Evolutionary conservation across 2,113 vertebrate species (phyloP).

Genomic region (Thinocorus orbignyianus): DNA sequence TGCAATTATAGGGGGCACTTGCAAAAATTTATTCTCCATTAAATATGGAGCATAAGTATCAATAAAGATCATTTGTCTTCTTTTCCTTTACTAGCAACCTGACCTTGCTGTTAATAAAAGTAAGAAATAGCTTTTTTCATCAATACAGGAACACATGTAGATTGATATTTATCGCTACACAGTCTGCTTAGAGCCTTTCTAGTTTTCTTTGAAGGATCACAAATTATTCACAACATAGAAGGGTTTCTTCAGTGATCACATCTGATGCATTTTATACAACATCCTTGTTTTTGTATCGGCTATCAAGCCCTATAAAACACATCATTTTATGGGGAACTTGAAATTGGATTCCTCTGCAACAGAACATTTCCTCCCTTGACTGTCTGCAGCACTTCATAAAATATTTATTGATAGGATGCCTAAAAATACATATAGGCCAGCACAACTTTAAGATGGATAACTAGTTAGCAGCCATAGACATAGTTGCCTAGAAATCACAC

Average conservation of each 20-base stretch:
- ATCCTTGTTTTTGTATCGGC: constrained; percentile 47
- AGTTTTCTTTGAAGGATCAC: constrained; percentile 33
- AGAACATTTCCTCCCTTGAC: constrained; percentile 37
- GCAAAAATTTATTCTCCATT: constrained; percentile 45
- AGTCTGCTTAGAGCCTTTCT: neutral
- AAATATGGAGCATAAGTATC: neutral
- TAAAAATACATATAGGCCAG: constrained; percentile 60
- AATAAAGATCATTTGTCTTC: constrained; percentile 36
- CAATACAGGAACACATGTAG: constrained; percentile 7
- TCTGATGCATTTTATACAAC: constrained; percentile 41
- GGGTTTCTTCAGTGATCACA: constrained; percentile 37
- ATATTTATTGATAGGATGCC: constrained; percentile 64
- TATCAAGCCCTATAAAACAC: constrained; percentile 39
- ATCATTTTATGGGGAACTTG: constrained; percentile 27
- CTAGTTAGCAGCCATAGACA: constrained; percentile 50
- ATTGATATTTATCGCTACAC: constrained; percentile 1
- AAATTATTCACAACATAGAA: constrained; percentile 29
- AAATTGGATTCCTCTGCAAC: constrained; percentile 53
- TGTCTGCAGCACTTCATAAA: constrained; percentile 51
- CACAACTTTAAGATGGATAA: constrained; percentile 27
- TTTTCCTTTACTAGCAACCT: neutral
- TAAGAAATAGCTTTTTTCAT: constrained; percentile 19
- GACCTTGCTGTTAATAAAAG: constrained; percentile 41
- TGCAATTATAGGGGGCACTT: neutral
- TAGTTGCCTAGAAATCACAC: constrained; percentile 50